phyloP scores from a whole-genome alignment of 1,140 invertebrate genomes.

The Cryptotermes secundus region DNA sequence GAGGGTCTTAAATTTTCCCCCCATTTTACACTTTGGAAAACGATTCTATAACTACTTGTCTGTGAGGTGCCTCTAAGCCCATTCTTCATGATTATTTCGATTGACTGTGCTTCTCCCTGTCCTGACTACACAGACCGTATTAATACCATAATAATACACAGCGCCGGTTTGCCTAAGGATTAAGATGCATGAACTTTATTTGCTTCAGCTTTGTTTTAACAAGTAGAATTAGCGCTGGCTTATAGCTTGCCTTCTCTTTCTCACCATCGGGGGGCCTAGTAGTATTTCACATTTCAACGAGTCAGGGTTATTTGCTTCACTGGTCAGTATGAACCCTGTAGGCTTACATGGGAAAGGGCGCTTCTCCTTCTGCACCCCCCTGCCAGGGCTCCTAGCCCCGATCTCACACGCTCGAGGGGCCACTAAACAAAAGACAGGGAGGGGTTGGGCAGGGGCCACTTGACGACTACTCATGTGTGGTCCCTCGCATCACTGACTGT shows the following conservation, averaged over 20 bases:
- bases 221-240: neutral
- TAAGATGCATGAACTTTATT: neutral
- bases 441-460: neutral
- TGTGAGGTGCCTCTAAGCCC: too few relatives aligned
- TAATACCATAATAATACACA: neutral
- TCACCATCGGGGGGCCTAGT: neutral
- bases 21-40: too few relatives aligned
- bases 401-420: neutral
- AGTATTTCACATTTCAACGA: neutral
- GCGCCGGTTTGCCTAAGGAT: neutral
- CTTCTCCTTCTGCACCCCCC: neutral
- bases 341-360: neutral
- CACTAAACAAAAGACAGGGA: neutral
- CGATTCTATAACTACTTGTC: too few relatives aligned
- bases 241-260: neutral
- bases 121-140: neutral
- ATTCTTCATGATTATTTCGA: too few relatives aligned
- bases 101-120: neutral
- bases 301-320: neutral
- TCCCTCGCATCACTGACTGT: conserved; percentile 16
- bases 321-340: neutral
- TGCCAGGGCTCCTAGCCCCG: neutral
- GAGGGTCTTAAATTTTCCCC: too few relatives aligned
- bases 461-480: conserved; percentile 11
- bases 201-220: neutral